These are phyloP conservation scores for Melipona quadrifasciata DNA, from an alignment of 1,140 invertebrate genomes.

Conservation along the genomic window DNA sequence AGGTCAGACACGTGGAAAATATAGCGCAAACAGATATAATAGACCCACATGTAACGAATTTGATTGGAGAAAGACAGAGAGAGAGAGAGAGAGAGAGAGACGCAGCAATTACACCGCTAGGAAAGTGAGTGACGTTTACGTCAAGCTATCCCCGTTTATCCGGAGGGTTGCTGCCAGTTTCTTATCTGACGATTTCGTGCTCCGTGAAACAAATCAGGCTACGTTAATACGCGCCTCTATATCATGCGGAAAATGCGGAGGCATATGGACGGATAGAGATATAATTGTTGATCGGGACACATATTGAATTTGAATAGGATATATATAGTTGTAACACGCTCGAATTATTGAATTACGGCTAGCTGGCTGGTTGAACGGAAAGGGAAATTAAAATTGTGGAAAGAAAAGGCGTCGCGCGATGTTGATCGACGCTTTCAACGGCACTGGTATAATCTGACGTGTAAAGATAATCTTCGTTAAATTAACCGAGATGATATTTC, in stretches of 20 bases:
- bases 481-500: background rate
- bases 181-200: slow-evolving; percentile 70
- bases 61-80: background rate
- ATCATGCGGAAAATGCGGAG: slow-evolving; percentile 15
- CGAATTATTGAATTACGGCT: background rate
- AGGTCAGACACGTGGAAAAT: slow-evolving; percentile 66
- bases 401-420: too few relatives aligned
- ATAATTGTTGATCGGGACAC: slow-evolving; percentile 18
- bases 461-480: background rate
- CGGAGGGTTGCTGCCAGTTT: slow-evolving; percentile 32
- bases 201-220: slow-evolving; percentile 51
- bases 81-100: too few relatives aligned
- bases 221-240: slow-evolving; percentile 17
- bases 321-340: background rate
- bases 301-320: slow-evolving; percentile 1
- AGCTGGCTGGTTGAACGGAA: background rate
- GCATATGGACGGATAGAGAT: slow-evolving; percentile 15
- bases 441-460: background rate
- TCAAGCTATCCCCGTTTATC: slow-evolving; percentile 9
- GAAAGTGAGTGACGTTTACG: slow-evolving; percentile 62
- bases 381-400: background rate
- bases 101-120: slow-evolving; percentile 63
- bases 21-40: slow-evolving; percentile 55
- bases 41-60: slow-evolving; percentile 38
- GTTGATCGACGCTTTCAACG: background rate